Evolutionary conservation across 2,113 vertebrate species (phyloP), one percentile per base, ranked within the genome.

Genomic region (Aythya baeri): DNA sequence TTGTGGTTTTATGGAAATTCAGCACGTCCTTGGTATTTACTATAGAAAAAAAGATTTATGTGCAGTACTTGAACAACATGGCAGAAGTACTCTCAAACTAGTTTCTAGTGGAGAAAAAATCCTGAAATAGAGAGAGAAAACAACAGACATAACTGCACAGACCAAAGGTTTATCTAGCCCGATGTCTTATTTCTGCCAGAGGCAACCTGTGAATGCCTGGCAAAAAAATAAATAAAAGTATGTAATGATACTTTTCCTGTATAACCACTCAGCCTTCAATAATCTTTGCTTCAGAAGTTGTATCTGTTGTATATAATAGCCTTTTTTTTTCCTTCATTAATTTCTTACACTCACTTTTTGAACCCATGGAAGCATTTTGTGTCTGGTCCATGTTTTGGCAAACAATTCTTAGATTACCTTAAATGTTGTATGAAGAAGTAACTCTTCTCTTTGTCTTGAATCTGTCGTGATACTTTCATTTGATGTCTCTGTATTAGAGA

Each of bases 1-100:
- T 85, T 83, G 88, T 31, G 68, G 59, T 67, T 94, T 94, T 93
- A 31, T 87, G 92, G 79, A 92, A 91, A 92, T 87, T 91, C 77
- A 87, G n/a, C 74, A 43, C 63, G 72, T 79, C 21, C 50, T 91
- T 65, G 26, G 18, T 87, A 87, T 80, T 95, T 76, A 50, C 94
- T 89, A 41, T 31, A 43, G 49, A 57, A 52, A 44, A 76, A 76
- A 75, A 94, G 55, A 66, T 91, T 83, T 93, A 71, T 86, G 36
- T 71, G 83, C 46, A 70, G 31, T 71, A 72, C 52, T 82, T 83
- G 83, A 78, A 65, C 49, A 95, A 57, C 32, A 81, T 67, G 88
- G 34, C 65, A 95, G 65, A 86, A 94, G 62, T 50, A 65, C 17
- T 80, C 46, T 46, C 71, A 34, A 84, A 71, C 17, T 86, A 34